These are phyloP conservation scores for Pygocentrus nattereri DNA, from an alignment of 2,797 vertebrate species.

Conservation along the genomic window DNA sequence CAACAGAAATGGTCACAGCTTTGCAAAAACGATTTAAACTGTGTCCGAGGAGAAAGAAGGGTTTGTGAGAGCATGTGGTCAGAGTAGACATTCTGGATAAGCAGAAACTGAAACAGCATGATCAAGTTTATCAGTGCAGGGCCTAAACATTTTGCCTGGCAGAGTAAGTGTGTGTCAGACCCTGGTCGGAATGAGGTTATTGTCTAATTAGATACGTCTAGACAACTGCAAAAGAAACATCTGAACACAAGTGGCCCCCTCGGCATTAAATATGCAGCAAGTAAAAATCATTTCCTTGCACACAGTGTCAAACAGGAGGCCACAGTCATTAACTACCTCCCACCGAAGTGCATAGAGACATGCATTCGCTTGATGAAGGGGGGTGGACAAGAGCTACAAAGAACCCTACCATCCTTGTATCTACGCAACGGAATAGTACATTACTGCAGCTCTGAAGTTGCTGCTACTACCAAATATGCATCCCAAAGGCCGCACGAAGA, in stretches of 20 bases:
- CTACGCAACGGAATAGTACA: not conserved
- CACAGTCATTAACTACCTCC: constrained; percentile 11
- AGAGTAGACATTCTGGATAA: not conserved
- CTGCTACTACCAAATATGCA: not conserved
- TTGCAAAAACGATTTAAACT: no score
- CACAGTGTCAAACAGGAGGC: constrained; percentile 13
- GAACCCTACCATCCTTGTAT: not conserved
- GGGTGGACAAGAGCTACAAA: not conserved
- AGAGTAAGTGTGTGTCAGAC: not conserved
- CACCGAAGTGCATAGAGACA: not conserved
- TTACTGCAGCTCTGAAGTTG: not conserved
- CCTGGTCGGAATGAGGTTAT: not conserved
- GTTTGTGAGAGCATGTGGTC: not conserved
- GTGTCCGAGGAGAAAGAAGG: no score
- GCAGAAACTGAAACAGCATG: not conserved
- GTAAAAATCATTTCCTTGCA: constrained; percentile 1
- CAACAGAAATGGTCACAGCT: no score
- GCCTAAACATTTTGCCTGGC: not conserved
- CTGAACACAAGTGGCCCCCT: not conserved
- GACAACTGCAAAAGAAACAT: not conserved
- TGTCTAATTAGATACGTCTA: not conserved
- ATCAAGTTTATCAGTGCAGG: not conserved
- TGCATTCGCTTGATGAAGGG: not conserved
- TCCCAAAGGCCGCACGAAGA: not conserved
- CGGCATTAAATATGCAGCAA: constrained; percentile 24